These are phyloP conservation scores for Anabas testudineus DNA, from an alignment of 2,797 vertebrate species.

Conservation along the genomic window DNA sequence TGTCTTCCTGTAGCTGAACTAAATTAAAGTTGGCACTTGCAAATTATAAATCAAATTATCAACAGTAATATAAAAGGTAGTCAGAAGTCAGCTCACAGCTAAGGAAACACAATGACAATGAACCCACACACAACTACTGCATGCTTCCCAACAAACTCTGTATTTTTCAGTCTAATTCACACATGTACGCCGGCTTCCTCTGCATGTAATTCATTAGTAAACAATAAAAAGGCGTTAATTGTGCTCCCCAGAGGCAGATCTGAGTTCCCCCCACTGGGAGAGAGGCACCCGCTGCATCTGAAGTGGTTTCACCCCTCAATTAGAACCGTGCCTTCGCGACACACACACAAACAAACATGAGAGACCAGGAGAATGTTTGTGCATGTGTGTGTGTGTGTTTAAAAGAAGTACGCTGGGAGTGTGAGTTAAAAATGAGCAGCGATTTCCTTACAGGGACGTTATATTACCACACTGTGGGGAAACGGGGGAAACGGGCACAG, in stretches of 20 bases:
- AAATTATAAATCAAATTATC: constrained; percentile 59
- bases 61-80: constrained; percentile 42
- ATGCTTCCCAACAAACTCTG: constrained; percentile 37
- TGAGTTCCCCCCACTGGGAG: constrained; percentile 63
- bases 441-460: constrained; percentile 30
- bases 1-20: constrained; percentile 14
- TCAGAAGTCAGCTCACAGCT: constrained; percentile 45
- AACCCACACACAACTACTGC: constrained; percentile 13
- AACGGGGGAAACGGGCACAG: constrained; percentile 20
- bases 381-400: constrained; percentile 10
- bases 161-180: constrained; percentile 57
- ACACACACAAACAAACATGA: constrained; percentile 70
- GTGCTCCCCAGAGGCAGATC: constrained; percentile 74
- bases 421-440: constrained; percentile 40
- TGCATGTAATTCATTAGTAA: constrained; percentile 80
- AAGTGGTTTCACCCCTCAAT: constrained; percentile 70
- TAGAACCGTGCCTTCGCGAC: constrained; percentile 55
- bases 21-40: constrained; percentile 27
- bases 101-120: constrained; percentile 29
- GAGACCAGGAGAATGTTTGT: constrained; percentile 19
- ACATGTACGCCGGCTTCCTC: constrained; percentile 35
- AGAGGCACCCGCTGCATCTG: constrained; percentile 64
- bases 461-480: constrained; percentile 43
- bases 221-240: constrained; percentile 80
- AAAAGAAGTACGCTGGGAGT: constrained; percentile 1